Percentiles rank a stretch among this genome's conserved stretches.
Evolutionary conservation across 2,797 vertebrate species (phyloP).

Genomic region (Limnodromus scolopaceus): DNA sequence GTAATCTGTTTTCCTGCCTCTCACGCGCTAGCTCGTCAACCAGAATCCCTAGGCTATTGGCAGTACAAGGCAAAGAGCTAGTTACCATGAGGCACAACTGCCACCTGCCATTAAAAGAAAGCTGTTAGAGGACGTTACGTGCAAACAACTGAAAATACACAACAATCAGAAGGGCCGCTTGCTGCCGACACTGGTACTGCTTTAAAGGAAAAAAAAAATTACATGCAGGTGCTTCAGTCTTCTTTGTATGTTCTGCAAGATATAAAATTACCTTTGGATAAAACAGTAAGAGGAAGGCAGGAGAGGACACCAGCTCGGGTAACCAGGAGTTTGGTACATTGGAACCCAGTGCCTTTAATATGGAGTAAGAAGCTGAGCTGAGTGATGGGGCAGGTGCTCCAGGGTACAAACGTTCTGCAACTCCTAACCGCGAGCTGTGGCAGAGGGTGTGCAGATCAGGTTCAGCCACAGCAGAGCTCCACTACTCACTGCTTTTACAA

Average conservation of each 20-base stretch:
- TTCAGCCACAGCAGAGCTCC: background rate
- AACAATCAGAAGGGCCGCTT: background rate
- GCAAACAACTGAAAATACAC: background rate
- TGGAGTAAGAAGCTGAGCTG: background rate
- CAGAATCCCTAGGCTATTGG: background rate
- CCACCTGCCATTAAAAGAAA: conserved; percentile 22
- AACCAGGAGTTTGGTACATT: background rate
- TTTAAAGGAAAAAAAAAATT: background rate
- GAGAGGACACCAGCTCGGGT: background rate
- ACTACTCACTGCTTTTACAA: background rate
- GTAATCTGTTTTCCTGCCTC: background rate
- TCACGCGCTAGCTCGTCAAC: background rate
- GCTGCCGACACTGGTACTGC: background rate
- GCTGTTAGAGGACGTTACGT: background rate
- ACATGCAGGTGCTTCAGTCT: conserved; percentile 18
- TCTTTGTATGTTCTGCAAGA: background rate
- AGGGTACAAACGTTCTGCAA: background rate
- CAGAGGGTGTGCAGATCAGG: background rate
- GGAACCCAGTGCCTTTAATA: background rate
- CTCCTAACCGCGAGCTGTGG: background rate
- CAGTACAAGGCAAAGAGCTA: background rate
- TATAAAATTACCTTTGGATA: background rate
- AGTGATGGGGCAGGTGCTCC: background rate
- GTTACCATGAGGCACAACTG: background rate
- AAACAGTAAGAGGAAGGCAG: background rate